Evolutionary conservation across 2,113 vertebrate genomes (phyloP), one percentile per base, ranked within the genome.

Genomic region (Proterorhinus semilunaris): DNA sequence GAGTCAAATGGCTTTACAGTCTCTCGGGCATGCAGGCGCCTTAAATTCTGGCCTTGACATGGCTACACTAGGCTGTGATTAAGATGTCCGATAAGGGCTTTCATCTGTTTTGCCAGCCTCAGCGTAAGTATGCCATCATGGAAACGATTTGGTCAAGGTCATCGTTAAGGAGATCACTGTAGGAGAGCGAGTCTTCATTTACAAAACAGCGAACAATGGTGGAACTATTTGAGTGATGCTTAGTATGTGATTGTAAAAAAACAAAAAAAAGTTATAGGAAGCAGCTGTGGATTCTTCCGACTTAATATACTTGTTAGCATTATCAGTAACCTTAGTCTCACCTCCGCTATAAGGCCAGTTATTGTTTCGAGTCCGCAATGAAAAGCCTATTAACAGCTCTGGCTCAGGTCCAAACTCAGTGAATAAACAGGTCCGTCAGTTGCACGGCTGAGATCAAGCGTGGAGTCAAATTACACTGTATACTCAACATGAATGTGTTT

Each of bases 291-390:
- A 1, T 12, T 44, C 65, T 77, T 75, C 67, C 6, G 48, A 55
- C 65, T 76, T 17, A 48, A 11, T 61, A 0, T 75, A 21, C 83
- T 79, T 87, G 70, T 71, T 6, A 75, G 74, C 75, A 68, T 80
- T 69, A 75, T 8, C 17, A 43, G n/a, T 69, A 59, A 61, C 42
- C 62, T 62, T 81, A 72, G 76, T 71, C 59, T 78, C 67, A 83
- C 77, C 83, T 79, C 74, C 62, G 53, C 79, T 68, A 64, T 79
- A 52, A 80, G 62, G 54, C 15, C 57, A 66, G 70, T 84, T 81
- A 66, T 77, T 79, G 72, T 80, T 69, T 75, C 78, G 61, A 66
- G 76, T 78, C 16, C 4, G 10, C 1, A 12, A 65, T 55, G 55
- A 75, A 58, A 71, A 52, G 52, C 55, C 52, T 75, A 78, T 85